A percentile compares a stretch with the other conserved stretches of the same genome.
phyloP scores from a whole-genome alignment of 2,113 vertebrate species.

The Speoplatyrhinus poulsoni region DNA sequence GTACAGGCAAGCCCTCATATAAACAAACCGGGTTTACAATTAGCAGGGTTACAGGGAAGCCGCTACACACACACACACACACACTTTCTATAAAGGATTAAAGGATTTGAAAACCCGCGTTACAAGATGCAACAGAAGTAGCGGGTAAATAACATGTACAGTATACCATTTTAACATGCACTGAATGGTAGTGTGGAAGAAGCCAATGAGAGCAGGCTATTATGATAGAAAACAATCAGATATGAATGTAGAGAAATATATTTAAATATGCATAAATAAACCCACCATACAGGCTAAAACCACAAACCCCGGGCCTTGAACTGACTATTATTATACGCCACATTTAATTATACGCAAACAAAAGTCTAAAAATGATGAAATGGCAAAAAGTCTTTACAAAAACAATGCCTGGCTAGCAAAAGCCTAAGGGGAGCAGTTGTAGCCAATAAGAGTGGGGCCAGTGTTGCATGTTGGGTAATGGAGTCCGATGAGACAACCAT shows the following conservation, averaged over 20 bases:
- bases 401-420: neutral
- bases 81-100: too few species aligned
- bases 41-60: neutral
- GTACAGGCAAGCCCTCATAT: neutral
- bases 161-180: neutral
- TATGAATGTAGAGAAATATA: conserved; percentile 7
- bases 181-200: neutral
- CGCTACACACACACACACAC: neutral
- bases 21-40: neutral
- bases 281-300: conserved; percentile 39
- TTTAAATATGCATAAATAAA: conserved; percentile 7
- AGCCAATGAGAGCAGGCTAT: conserved; percentile 32
- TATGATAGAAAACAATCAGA: conserved; percentile 10
- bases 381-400: neutral
- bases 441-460: conserved; percentile 40
- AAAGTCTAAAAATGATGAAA: neutral
- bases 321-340: neutral
- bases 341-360: neutral
- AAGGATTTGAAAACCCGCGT: neutral
- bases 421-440: conserved; percentile 38
- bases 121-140: neutral
- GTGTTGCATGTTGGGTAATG: conserved; percentile 7
- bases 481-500: conserved; percentile 67
- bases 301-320: conserved; percentile 18
- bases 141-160: neutral